Conservation (phyloP, 2,888 invertebrate genomes). For the Xylota segnis region DNA sequence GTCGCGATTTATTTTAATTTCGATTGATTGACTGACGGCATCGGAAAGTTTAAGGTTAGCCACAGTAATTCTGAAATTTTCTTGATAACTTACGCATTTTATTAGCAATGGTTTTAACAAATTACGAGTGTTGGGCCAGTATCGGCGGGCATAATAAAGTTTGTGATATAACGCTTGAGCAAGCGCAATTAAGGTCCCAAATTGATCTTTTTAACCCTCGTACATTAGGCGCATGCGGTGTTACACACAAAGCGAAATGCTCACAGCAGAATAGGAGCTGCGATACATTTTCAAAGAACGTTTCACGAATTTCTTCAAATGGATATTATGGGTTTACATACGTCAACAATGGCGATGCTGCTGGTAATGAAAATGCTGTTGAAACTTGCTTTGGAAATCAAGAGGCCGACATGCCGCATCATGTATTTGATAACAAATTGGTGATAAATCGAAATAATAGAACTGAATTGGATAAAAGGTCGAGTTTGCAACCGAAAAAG, state of each 20-base stretch:
- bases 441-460: not conserved
- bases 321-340: conserved; percentile 82
- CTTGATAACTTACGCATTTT: not conserved
- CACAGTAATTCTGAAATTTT: not conserved
- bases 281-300: conserved; percentile 20
- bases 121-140: conserved; percentile 82
- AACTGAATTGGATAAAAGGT: not conserved
- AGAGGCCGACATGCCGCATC: not conserved
- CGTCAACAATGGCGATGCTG: conserved; percentile 77
- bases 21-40: not conserved
- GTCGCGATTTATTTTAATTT: not conserved
- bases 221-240: not conserved
- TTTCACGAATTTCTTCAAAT: conserved; percentile 81
- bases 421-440: not conserved
- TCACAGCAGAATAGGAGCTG: not conserved
- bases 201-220: conserved; percentile 18
- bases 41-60: not conserved
- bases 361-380: not conserved
- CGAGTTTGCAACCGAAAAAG: not conserved
- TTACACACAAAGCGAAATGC: not conserved
- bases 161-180: not conserved
- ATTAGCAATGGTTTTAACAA: conserved; percentile 82
- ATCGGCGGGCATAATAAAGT: not conserved
- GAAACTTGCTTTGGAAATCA: not conserved
- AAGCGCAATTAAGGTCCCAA: not conserved